These are phyloP conservation scores for Plodia interpunctella DNA, from an alignment of 1,140 invertebrate species.

Conservation along the genomic window DNA sequence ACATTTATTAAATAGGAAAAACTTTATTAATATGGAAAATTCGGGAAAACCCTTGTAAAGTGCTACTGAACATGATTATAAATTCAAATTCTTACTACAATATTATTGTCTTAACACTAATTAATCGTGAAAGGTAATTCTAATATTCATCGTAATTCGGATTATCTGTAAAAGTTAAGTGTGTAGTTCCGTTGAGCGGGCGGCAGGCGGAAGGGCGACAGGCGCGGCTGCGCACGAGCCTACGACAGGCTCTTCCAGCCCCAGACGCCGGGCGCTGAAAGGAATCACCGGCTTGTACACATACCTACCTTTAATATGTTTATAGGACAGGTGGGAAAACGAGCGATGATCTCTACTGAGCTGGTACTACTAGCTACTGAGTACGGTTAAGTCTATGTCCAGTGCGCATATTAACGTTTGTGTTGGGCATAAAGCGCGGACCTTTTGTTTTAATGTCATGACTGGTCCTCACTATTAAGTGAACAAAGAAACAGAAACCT, in stretches of 20 bases:
- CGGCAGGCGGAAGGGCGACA: slow-evolving; percentile 42
- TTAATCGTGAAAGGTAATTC: not conserved
- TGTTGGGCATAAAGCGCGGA: too few relatives aligned
- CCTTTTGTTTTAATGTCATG: too few relatives aligned
- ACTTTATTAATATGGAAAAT: not conserved
- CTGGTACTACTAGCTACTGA: too few relatives aligned
- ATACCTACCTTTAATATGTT: not conserved
- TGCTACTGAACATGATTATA: not conserved
- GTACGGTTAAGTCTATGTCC: too few relatives aligned
- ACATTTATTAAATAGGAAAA: not conserved
- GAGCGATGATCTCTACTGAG: too few relatives aligned
- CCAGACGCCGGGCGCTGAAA: slow-evolving; percentile 24
- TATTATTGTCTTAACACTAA: too few relatives aligned
- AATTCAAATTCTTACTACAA: too few relatives aligned
- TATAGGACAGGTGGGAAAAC: not conserved
- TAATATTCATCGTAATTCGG: slow-evolving; percentile 10
- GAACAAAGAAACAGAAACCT: too few relatives aligned
- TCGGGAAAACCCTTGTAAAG: not conserved
- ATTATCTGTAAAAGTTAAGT: slow-evolving; percentile 3
- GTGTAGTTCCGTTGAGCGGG: slow-evolving; percentile 6
- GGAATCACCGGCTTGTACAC: not conserved
- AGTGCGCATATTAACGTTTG: too few relatives aligned
- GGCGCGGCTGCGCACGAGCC: slow-evolving; percentile 41
- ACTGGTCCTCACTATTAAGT: too few relatives aligned
- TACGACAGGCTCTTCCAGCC: slow-evolving; percentile 35